phyloP scores from a whole-genome alignment of 2,888 invertebrate species.

The Stenchaetothrips biformis region DNA sequence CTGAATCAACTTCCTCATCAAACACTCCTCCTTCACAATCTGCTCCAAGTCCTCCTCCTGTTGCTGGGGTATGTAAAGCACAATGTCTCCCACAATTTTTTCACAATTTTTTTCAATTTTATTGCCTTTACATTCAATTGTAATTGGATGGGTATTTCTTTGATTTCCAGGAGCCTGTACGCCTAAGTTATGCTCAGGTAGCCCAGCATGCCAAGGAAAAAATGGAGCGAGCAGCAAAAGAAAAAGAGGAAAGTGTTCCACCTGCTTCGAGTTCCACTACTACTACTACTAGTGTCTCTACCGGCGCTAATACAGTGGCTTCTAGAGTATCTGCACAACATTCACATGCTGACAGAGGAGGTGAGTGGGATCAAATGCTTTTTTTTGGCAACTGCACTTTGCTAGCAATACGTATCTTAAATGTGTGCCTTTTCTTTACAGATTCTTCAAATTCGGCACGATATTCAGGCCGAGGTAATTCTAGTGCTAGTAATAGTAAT shows the following conservation, averaged over 20 bases:
- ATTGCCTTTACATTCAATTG: not conserved
- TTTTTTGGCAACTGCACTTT: not conserved
- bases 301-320: not conserved
- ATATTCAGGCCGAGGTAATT: constrained; percentile 10
- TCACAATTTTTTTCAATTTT: not conserved
- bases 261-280: not conserved
- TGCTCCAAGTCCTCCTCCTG: constrained; percentile 5
- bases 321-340: constrained; percentile 9
- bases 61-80: not conserved
- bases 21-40: not conserved
- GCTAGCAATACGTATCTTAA: not conserved
- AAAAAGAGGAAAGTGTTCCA: not conserved
- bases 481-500: constrained; percentile 8
- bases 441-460: constrained; percentile 7
- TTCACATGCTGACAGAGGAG: constrained; percentile 1
- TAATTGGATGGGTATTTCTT: not conserved
- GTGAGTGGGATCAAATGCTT: not conserved
- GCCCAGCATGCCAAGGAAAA: constrained; percentile 59
- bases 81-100: not conserved
- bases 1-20: constrained; percentile 1
- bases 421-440: not conserved
- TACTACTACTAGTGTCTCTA: not conserved
- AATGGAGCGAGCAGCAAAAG: constrained; percentile 35
- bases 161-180: constrained; percentile 35
- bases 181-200: constrained; percentile 62